Evolutionary conservation across 2,888 invertebrate genomes (phyloP), one percentile per base, ranked within the genome.

Genomic region (Chrysolina americana): DNA sequence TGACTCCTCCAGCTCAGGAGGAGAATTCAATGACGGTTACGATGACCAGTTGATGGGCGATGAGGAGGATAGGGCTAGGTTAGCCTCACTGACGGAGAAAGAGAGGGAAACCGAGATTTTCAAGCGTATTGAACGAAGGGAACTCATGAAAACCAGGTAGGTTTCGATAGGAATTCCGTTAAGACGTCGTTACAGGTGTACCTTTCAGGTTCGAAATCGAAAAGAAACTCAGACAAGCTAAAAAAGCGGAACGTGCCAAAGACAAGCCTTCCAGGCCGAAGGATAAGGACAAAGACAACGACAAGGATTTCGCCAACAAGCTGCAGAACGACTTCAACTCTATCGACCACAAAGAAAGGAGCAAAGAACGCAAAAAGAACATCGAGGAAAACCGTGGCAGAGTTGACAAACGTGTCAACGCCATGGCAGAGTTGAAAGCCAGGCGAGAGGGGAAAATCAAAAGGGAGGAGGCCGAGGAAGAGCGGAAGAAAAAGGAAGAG

Each of bases 31-130:
- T 86, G 98, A 99, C 89, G 98, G 98, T 77, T 98, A 96, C 83
- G 98, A 98, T 86, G 98, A 98, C 78, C 96, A 98, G 86, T 91
- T 98, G 41, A 98, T 98, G 94, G 98, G 98, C 0, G 98, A 98
- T 87, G 98, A 96, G 75, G 98, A 97, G 81, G 99, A 99, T 89
- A 93, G 96, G 83, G 94, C 95, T 1, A 90, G 96, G 0, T 89
- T 99, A 62, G 97, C 96, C 13, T 93, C 94, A 77, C 94, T 99
- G 92, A 98, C 98, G 0, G 99, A 99, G 86, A 98, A 97, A 84
- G 98, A 99, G 86, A 90, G 99, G 59, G 99, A 99, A 89, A 97
- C 98, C 71, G 98, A 98, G 88, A 94, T 99, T 81, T 99, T 96
- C 87, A 97, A 98, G 87, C 92, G 99, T 68, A 97, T 98, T 68